phyloP scores from a whole-genome alignment of 2,797 vertebrate genomes.

The Gymnothorax reevesii region DNA sequence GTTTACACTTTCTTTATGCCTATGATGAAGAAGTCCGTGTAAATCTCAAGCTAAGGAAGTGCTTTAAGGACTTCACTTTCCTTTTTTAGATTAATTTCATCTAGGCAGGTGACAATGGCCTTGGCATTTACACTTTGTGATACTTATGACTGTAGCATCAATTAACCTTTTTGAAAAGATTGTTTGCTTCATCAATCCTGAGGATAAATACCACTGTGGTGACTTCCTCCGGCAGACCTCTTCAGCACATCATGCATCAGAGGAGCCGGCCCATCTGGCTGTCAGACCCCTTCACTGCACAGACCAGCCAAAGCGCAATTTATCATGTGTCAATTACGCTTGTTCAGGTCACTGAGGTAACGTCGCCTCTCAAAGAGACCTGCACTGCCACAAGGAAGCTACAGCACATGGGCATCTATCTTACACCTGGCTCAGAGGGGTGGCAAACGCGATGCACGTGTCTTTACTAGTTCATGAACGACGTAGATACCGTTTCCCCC shows the following conservation, averaged over 20 bases:
- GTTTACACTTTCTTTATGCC: background rate
- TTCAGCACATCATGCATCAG: background rate
- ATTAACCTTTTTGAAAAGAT: background rate
- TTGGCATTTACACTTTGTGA: background rate
- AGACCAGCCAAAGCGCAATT: background rate
- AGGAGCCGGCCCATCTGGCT: background rate
- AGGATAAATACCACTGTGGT: background rate
- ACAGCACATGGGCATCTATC: background rate
- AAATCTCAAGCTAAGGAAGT: background rate
- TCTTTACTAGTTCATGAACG: too few relatives aligned
- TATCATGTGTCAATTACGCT: background rate
- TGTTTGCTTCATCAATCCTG: background rate
- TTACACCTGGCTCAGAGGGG: too few relatives aligned
- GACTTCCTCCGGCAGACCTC: background rate
- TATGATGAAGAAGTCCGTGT: background rate
- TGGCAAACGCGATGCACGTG: too few relatives aligned
- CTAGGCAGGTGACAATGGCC: background rate
- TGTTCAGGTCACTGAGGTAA: background rate
- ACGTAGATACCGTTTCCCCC: too few relatives aligned
- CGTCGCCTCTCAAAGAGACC: background rate
- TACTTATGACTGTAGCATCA: background rate
- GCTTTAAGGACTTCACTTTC: background rate
- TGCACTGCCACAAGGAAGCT: background rate
- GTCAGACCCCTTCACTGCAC: background rate
- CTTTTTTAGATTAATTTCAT: background rate